phyloP scores from a whole-genome alignment of 2,888 invertebrate species.

The Tenthredo distinguenda region DNA sequence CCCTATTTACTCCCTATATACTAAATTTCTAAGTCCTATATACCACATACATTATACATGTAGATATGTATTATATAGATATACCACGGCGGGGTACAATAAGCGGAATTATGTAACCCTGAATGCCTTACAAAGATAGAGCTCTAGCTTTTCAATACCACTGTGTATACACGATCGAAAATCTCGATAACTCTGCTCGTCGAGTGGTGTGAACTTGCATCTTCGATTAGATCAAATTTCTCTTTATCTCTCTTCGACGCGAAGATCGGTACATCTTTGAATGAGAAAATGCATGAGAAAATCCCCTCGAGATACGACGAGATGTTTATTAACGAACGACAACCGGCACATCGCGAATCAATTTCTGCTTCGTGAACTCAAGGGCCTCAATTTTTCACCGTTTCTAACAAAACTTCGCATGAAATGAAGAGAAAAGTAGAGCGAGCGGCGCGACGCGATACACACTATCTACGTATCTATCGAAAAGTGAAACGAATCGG shows the following conservation, averaged over 20 bases:
- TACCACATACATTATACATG: slow-evolving; percentile 46
- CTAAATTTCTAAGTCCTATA: slow-evolving; percentile 74
- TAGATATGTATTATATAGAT: slow-evolving; percentile 48
- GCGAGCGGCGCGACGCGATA: neutral
- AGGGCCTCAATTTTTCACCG: neutral
- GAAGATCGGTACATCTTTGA: neutral
- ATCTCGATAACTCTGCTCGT: slow-evolving; percentile 43
- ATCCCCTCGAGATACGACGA: neutral
- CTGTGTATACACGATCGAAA: slow-evolving; percentile 38
- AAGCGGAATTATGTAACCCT: slow-evolving; percentile 52
- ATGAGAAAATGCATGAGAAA: neutral
- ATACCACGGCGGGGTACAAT: slow-evolving; percentile 65
- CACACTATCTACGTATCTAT: neutral
- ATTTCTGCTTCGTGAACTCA: neutral
- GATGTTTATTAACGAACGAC: neutral
- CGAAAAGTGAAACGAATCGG: slow-evolving; percentile 15
- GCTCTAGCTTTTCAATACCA: slow-evolving; percentile 43
- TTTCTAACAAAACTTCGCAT: neutral
- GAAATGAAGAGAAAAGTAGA: neutral
- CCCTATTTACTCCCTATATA: slow-evolving; percentile 76
- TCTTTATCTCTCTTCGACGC: neutral
- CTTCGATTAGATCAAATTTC: slow-evolving; percentile 28
- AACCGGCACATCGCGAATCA: neutral
- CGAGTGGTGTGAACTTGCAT: slow-evolving; percentile 38
- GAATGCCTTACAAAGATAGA: slow-evolving; percentile 42